Percentiles rank a stretch among this genome's conserved stretches.
These are phyloP conservation scores for Rostratula benghalensis DNA, from an alignment of 2,113 vertebrate species.

Conservation along the genomic window DNA sequence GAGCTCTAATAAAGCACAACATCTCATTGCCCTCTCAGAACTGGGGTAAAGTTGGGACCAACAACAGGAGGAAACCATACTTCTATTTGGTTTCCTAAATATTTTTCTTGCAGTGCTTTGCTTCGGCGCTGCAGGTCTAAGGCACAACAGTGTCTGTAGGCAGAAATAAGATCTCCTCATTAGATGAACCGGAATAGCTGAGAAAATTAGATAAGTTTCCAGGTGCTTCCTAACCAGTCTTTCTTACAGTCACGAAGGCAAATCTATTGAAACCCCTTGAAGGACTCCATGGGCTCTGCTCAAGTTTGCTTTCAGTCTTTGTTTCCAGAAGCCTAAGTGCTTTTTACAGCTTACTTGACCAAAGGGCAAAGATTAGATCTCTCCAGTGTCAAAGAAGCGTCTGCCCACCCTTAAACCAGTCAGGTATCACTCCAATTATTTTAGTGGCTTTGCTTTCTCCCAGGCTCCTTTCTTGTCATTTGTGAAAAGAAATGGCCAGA, in stretches of 20 bases:
- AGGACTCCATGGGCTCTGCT: background rate
- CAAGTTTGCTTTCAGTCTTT: background rate
- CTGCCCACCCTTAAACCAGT: background rate
- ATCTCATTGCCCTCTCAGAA: background rate
- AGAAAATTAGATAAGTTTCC: constrained; percentile 38
- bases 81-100: background rate
- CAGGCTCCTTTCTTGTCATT: background rate
- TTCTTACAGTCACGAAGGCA: background rate
- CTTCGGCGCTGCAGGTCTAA: background rate
- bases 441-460: background rate
- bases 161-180: constrained; percentile 18
- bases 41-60: background rate
- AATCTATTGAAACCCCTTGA: background rate
- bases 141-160: background rate
- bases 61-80: constrained; percentile 14
- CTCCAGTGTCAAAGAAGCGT: background rate
- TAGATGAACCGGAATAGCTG: constrained; percentile 8
- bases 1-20: background rate
- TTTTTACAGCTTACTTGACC: background rate
- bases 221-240: constrained; percentile 23
- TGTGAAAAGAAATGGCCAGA: background rate
- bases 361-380: background rate
- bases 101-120: constrained; percentile 11
- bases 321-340: background rate
- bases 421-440: background rate